These are phyloP conservation scores for Drosophila bocqueti DNA, from an alignment of 1,140 invertebrate genomes.

Conservation along the genomic window DNA sequence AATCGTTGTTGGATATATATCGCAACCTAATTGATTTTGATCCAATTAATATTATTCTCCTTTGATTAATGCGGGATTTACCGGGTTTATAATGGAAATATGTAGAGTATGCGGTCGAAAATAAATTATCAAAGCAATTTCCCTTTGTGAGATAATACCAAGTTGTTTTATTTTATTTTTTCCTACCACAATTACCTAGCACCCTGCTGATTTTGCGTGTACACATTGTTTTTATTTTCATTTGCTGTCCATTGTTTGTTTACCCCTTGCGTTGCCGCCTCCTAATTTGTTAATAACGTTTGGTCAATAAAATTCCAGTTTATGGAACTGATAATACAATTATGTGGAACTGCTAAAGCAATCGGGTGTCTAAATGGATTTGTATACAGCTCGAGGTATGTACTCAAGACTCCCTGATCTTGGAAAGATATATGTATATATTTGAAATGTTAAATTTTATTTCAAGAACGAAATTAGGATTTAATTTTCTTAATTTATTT, in stretches of 20 bases:
- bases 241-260: slow-evolving; percentile 36
- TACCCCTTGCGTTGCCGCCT: slow-evolving; percentile 4
- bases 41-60: slow-evolving; percentile 1
- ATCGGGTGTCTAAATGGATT: slow-evolving; percentile 12
- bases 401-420: slow-evolving; percentile 10
- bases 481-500: slow-evolving; percentile 52
- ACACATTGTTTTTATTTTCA: slow-evolving; percentile 20
- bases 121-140: slow-evolving; percentile 21
- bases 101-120: slow-evolving; percentile 7
- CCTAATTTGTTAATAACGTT: slow-evolving; percentile 56
- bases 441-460: slow-evolving; percentile 2
- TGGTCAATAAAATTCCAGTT: slow-evolving; percentile 50
- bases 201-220: slow-evolving; percentile 18
- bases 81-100: slow-evolving; percentile 11
- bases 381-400: neutral
- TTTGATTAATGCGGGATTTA: neutral
- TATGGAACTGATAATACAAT: slow-evolving; percentile 49
- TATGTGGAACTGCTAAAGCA: slow-evolving; percentile 39
- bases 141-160: slow-evolving; percentile 8
- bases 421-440: neutral
- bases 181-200: slow-evolving; percentile 7
- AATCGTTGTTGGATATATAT: slow-evolving; percentile 7
- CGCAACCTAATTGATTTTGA: slow-evolving; percentile 15
- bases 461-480: slow-evolving; percentile 10
- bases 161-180: neutral